Conservation (phyloP, 2,888 invertebrate genomes). For the Microctonus aethiopoides region DNA sequence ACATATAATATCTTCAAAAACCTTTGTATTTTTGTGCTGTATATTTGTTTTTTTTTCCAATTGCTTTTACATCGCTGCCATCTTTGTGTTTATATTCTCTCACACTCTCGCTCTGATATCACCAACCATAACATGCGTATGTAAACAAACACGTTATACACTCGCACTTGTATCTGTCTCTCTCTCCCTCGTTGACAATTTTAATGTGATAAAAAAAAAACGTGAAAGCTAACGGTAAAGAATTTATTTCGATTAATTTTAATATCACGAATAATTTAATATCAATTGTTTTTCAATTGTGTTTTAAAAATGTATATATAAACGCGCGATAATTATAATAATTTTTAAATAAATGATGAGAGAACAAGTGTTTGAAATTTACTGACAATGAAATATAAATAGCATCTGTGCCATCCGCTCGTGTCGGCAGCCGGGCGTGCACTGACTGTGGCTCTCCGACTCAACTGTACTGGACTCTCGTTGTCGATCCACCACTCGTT, state of each 20-base stretch:
- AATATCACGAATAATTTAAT: neutral
- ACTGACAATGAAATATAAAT: slow-evolving; percentile 47
- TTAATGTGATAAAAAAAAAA: neutral
- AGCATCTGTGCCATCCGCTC: slow-evolving; percentile 61
- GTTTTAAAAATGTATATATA: neutral
- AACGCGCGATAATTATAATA: neutral
- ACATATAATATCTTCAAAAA: no score
- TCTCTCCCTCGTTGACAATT: neutral
- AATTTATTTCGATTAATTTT: neutral
- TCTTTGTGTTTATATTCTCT: neutral
- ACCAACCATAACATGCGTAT: neutral
- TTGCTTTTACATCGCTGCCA: neutral
- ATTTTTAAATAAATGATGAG: slow-evolving; percentile 11
- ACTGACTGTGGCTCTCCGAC: slow-evolving; percentile 57
- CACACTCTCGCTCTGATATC: neutral
- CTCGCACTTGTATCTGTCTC: slow-evolving; percentile 5
- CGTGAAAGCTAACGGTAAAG: neutral
- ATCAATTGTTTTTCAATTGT: neutral
- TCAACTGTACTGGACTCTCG: slow-evolving; percentile 28
- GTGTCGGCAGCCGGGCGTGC: slow-evolving; percentile 67
- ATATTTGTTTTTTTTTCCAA: neutral
- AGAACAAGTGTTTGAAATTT: slow-evolving; percentile 47
- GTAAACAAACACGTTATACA: neutral
- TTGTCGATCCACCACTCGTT: slow-evolving; percentile 34
- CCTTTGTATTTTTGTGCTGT: neutral